These are phyloP conservation scores for Altica lythri DNA, from an alignment of 2,888 invertebrate genomes.

Conservation along the genomic window DNA sequence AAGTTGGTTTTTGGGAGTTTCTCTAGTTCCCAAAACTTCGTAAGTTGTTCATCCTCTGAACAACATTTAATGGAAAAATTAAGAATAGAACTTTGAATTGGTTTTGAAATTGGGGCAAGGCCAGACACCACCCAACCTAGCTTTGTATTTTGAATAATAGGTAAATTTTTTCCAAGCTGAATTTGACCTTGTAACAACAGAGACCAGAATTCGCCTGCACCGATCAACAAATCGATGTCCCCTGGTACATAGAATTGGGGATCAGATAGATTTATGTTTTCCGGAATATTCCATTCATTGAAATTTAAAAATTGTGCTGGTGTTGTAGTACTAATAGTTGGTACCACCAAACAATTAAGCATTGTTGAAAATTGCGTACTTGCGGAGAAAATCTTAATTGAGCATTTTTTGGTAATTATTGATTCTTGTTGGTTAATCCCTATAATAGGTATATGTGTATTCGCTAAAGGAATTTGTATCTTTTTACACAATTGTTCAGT, in stretches of 20 bases:
- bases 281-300: conserved; percentile 8
- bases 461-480: conserved; percentile 4
- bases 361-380: neutral
- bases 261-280: conserved; percentile 16
- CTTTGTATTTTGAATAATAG: conserved; percentile 10
- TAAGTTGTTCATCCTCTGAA: no score
- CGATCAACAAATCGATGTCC: conserved; percentile 11
- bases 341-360: conserved; percentile 8
- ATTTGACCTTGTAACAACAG: conserved; percentile 7
- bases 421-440: conserved; percentile 1
- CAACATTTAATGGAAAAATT: no score
- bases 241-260: conserved; percentile 4
- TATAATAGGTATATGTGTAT: neutral
- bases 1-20: neutral
- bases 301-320: conserved; percentile 5
- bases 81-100: no score
- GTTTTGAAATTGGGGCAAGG: no score
- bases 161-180: conserved; percentile 13
- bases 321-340: conserved; percentile 7
- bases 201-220: conserved; percentile 9
- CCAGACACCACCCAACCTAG: no score
- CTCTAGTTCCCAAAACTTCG: conserved; percentile 6
- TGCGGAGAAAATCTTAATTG: neutral
- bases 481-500: conserved; percentile 12
- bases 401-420: neutral